Evolutionary conservation across 2,797 vertebrate genomes (phyloP).

Genomic region (Leucoraja ocellata): DNA sequence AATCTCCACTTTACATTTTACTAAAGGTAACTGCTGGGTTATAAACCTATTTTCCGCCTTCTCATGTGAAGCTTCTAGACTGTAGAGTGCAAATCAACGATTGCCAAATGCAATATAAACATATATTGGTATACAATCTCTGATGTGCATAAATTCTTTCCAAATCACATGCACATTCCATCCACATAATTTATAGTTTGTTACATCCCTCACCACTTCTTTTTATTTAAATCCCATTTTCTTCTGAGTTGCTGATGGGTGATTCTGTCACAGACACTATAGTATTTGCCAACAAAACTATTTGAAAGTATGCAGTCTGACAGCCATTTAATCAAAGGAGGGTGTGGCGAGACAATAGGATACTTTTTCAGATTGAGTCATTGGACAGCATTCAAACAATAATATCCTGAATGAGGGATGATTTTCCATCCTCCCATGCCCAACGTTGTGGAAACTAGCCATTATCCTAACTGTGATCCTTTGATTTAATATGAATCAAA

Average conservation of each 20-base stretch:
- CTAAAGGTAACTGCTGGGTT: slow-evolving; percentile 37
- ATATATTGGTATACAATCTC: background rate
- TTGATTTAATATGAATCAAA: background rate
- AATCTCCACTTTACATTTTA: background rate
- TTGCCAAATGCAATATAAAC: background rate
- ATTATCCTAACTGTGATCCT: background rate
- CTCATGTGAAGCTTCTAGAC: background rate
- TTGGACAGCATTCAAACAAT: background rate
- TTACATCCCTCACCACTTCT: slow-evolving; percentile 42
- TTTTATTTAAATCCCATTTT: slow-evolving; percentile 38
- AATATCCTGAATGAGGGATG: background rate
- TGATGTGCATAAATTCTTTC: background rate
- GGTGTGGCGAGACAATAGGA: too few species aligned
- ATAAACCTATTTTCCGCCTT: background rate
- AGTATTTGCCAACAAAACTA: background rate
- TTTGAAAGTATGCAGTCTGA: background rate
- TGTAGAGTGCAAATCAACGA: background rate
- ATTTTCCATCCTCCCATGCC: background rate
- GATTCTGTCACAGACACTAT: background rate
- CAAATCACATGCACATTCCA: background rate
- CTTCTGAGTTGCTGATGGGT: background rate
- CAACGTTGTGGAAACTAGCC: background rate
- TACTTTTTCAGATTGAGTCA: background rate
- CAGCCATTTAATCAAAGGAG: background rate
- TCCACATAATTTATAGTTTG: slow-evolving; percentile 42